These are phyloP conservation scores for Eurystomus gularis DNA, from an alignment of 2,113 vertebrate species.

Conservation along the genomic window DNA sequence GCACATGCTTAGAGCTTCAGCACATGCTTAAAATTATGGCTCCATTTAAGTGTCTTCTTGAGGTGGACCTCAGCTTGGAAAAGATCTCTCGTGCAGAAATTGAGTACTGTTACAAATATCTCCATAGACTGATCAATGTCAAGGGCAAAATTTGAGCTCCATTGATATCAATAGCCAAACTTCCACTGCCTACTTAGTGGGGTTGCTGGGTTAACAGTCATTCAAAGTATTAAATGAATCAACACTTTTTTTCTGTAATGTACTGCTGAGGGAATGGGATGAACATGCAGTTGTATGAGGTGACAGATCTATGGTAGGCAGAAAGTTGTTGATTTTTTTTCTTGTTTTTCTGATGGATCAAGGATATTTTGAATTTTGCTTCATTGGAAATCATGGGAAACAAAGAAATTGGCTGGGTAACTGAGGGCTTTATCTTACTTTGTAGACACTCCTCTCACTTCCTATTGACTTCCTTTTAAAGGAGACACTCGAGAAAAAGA, in stretches of 20 bases:
- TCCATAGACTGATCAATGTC: neutral
- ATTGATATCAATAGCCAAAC: neutral
- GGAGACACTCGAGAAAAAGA: slow-evolving; percentile 59
- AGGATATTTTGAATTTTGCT: slow-evolving; percentile 34
- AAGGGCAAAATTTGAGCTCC: neutral
- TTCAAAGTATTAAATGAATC: neutral
- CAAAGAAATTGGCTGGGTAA: neutral
- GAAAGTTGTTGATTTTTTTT: neutral
- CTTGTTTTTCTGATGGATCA: slow-evolving; percentile 23
- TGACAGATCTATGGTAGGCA: neutral
- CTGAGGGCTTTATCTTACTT: slow-evolving; percentile 2
- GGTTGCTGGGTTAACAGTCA: neutral
- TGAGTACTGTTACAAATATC: neutral
- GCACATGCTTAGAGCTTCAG: slow-evolving; percentile 48
- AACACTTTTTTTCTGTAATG: neutral
- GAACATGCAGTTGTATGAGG: neutral
- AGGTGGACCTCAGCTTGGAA: neutral
- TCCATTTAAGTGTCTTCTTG: slow-evolving; percentile 30
- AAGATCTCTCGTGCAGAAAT: neutral
- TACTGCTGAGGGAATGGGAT: neutral
- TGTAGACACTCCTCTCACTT: neutral
- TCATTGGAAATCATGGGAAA: neutral
- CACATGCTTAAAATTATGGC: slow-evolving; percentile 30
- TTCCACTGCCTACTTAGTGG: neutral
- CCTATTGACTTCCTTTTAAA: slow-evolving; percentile 18